Conservation (phyloP, 2,797 vertebrate genomes). For the Pygocentrus nattereri region DNA sequence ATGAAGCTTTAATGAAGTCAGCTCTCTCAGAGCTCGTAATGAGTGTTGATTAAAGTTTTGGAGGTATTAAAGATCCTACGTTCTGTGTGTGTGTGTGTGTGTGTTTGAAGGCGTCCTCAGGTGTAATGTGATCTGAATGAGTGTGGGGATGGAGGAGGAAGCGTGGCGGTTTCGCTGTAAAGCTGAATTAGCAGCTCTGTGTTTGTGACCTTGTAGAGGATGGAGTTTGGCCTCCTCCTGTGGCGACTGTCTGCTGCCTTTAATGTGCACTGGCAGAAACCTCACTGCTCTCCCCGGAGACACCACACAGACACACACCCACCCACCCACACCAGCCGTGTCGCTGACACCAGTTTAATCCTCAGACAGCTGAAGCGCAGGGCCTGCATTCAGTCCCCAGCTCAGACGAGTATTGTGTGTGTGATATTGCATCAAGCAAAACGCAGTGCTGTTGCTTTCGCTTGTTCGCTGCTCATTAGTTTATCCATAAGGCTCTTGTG, state of each 20-base stretch:
- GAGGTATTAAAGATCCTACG: neutral
- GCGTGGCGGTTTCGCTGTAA: conserved; percentile 30
- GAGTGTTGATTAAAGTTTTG: neutral
- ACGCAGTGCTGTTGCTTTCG: no score
- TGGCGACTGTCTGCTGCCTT: conserved; percentile 74
- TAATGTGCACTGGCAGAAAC: conserved; percentile 82
- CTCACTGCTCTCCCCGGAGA: conserved; percentile 78
- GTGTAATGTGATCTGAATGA: conserved; percentile 48
- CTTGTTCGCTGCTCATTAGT: no score
- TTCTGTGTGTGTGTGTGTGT: neutral
- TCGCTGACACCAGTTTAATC: conserved; percentile 72
- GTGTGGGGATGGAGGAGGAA: conserved; percentile 21
- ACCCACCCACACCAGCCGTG: conserved; percentile 37
- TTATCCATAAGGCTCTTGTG: no score
- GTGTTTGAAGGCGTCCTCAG: conserved; percentile 20
- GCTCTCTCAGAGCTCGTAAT: neutral
- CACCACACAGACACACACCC: conserved; percentile 55
- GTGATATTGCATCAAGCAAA: no score
- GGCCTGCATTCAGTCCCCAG: conserved; percentile 63
- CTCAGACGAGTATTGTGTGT: conserved; percentile 67
- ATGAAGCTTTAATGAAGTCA: neutral
- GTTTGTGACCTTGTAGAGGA: conserved; percentile 56
- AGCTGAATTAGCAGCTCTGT: conserved; percentile 37
- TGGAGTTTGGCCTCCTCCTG: conserved; percentile 70
- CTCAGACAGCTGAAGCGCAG: conserved; percentile 67